phyloP scores from a whole-genome alignment of 2,888 invertebrate species.

The Arge pagana region DNA sequence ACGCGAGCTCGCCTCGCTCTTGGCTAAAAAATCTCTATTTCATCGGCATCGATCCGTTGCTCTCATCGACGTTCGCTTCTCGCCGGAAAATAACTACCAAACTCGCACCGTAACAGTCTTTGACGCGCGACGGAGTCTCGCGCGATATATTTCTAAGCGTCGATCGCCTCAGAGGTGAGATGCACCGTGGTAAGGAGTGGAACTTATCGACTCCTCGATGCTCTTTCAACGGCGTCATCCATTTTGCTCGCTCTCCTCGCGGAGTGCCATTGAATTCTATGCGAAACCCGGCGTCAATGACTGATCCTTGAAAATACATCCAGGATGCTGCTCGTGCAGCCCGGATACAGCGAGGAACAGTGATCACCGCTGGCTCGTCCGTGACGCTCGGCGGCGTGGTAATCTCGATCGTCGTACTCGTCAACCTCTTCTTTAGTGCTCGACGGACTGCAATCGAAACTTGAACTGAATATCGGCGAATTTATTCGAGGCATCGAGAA shows the following conservation, averaged over 20 bases:
- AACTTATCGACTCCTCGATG: neutral
- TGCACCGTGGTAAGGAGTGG: neutral
- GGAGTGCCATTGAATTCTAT: neutral
- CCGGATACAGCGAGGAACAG: slow-evolving; percentile 67
- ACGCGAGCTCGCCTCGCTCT: too few species aligned
- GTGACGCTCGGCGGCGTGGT: slow-evolving; percentile 72
- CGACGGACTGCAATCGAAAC: slow-evolving; percentile 63
- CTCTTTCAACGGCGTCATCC: neutral
- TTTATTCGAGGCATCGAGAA: neutral
- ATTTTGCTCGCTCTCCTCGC: neutral
- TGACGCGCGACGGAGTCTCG: too few species aligned
- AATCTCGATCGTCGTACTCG: slow-evolving; percentile 72
- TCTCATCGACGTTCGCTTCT: too few species aligned
- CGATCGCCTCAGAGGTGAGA: neutral
- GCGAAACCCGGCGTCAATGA: slow-evolving; percentile 21
- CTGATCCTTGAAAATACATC: slow-evolving; percentile 60
- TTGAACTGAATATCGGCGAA: slow-evolving; percentile 4
- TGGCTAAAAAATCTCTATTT: too few species aligned
- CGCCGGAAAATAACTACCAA: too few species aligned
- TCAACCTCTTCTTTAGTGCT: slow-evolving; percentile 68
- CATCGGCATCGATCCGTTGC: too few species aligned
- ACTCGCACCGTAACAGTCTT: too few species aligned
- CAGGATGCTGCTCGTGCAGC: slow-evolving; percentile 66
- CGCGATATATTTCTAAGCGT: neutral
- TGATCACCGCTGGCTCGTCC: slow-evolving; percentile 62